Evolutionary conservation across 2,797 vertebrate genomes (phyloP).

Genomic region (Furcifer pardalis): DNA sequence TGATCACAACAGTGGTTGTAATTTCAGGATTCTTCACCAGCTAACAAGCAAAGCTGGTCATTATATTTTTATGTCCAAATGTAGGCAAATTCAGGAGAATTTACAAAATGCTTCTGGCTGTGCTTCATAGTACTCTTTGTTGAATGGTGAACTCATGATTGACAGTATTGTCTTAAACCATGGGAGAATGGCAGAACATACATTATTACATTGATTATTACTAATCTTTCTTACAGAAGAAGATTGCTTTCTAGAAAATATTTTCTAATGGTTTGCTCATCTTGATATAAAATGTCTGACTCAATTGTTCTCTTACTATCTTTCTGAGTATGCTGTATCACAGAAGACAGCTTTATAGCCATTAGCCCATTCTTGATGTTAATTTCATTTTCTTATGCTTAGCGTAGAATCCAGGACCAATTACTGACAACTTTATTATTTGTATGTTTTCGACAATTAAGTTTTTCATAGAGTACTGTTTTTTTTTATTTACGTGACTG

Average conservation of each 20-base stretch:
- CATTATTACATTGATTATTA: constrained; percentile 17
- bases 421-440: not conserved
- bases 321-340: not conserved
- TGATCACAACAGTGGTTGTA: not conserved
- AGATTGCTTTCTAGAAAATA: not conserved
- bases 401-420: not conserved
- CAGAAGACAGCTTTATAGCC: not conserved
- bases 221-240: not conserved
- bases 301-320: not conserved
- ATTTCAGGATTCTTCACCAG: not conserved
- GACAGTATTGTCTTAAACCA: constrained; percentile 12
- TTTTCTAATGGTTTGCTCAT: constrained; percentile 11
- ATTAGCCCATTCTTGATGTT: not conserved
- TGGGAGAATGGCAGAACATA: not conserved
- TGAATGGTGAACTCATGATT: constrained; percentile 22
- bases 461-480: too few species aligned
- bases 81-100: not conserved
- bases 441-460: not conserved
- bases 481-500: too few species aligned
- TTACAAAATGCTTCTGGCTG: not conserved
- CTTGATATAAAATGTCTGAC: constrained; percentile 3
- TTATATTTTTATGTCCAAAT: not conserved
- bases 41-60: not conserved
- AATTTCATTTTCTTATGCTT: not conserved
- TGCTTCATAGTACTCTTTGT: not conserved